Evolutionary conservation across 2,113 vertebrate genomes (phyloP).

Genomic region (Caloenas nicobarica): DNA sequence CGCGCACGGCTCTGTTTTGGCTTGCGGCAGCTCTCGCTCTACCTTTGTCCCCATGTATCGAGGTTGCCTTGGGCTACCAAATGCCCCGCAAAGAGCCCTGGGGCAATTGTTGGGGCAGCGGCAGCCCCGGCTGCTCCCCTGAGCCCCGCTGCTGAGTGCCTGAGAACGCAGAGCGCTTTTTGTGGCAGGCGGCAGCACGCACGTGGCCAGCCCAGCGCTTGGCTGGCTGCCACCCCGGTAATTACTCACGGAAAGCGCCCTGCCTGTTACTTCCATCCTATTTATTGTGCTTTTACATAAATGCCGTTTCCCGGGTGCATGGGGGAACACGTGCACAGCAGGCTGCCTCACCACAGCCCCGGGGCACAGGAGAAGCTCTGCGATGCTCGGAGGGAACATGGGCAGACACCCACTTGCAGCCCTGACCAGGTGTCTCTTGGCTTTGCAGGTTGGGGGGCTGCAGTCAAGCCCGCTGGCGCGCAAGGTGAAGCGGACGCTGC

Average conservation of each 20-base stretch:
- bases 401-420: too few species aligned
- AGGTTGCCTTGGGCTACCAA: not conserved
- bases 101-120: not conserved
- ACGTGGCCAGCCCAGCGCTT: not conserved
- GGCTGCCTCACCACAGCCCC: accelerated
- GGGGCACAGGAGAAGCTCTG: accelerated
- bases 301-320: accelerated
- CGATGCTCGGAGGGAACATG: not conserved
- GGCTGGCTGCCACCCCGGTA: not conserved
- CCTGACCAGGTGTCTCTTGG: not conserved
- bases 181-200: not conserved
- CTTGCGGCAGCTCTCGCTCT: not conserved
- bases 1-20: accelerated
- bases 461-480: constrained; percentile 92
- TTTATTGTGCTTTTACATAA: constrained; percentile 55
- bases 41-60: accelerated
- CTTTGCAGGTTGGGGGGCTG: constrained; percentile 85
- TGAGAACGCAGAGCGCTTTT: not conserved
- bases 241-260: constrained; percentile 35
- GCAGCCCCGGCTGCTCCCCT: accelerated
- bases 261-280: constrained; percentile 67
- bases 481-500: constrained; percentile 98
- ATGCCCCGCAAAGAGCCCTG: not conserved
- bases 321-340: not conserved
- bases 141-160: not conserved